phyloP scores from a whole-genome alignment of 2,797 vertebrate species.

The Odontamblyopus lacepedii region DNA sequence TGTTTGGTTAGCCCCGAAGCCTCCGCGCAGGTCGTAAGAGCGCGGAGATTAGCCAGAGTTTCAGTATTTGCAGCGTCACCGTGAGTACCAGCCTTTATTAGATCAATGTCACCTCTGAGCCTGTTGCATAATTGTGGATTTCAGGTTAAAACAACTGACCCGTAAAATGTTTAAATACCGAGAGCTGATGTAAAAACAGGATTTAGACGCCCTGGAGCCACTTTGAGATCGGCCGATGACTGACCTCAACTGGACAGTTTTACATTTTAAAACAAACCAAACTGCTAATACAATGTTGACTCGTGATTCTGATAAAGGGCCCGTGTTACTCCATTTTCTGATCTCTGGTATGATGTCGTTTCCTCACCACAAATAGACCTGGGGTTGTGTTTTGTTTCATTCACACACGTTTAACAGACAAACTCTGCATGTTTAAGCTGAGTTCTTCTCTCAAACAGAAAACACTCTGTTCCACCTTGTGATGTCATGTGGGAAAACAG shows the following conservation, averaged over 20 bases:
- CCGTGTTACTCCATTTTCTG: too few species aligned
- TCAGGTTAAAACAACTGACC: background rate
- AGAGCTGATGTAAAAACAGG: background rate
- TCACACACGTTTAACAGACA: too few species aligned
- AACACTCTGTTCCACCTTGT: too few species aligned
- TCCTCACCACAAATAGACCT: too few species aligned
- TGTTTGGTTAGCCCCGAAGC: conserved; percentile 25
- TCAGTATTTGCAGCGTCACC: conserved; percentile 30
- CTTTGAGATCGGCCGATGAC: background rate
- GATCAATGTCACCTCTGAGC: background rate
- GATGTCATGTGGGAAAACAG: too few species aligned
- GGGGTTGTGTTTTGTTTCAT: too few species aligned
- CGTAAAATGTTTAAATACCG: background rate
- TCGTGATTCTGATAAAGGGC: too few species aligned
- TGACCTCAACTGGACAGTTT: background rate
- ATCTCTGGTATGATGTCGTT: too few species aligned
- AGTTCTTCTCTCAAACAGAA: too few species aligned
- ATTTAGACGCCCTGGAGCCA: background rate
- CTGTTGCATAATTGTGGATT: conserved; percentile 6
- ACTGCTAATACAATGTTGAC: background rate
- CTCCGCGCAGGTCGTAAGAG: conserved; percentile 19
- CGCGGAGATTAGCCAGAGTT: conserved; percentile 11
- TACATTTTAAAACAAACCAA: background rate
- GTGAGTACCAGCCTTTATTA: conserved; percentile 1
- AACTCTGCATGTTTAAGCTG: too few species aligned